These are phyloP conservation scores for Agapornis roseicollis DNA, from an alignment of 2,113 vertebrate genomes.

Conservation along the genomic window DNA sequence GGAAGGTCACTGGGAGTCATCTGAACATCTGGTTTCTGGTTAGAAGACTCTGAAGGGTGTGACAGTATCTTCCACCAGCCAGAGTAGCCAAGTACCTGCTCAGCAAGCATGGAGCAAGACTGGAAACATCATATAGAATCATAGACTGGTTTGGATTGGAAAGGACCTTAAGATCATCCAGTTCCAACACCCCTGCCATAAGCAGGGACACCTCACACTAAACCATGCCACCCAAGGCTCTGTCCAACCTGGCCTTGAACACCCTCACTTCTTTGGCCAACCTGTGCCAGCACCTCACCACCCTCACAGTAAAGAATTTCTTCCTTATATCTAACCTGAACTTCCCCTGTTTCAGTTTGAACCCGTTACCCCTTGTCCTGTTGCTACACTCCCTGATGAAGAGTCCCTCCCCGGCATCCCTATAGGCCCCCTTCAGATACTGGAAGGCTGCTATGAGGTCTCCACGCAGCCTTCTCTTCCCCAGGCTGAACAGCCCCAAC, in stretches of 20 bases:
- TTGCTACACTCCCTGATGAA: background rate
- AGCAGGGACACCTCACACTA: background rate
- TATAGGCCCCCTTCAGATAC: background rate
- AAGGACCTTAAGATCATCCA: background rate
- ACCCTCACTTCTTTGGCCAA: background rate
- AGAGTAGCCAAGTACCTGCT: background rate
- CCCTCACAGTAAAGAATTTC: background rate
- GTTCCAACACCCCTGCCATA: background rate
- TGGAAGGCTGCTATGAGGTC: background rate
- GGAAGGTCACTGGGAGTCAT: background rate
- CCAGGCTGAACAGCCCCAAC: background rate
- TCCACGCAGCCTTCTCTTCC: background rate
- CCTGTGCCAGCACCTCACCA: background rate
- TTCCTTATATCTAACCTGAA: background rate
- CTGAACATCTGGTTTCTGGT: background rate
- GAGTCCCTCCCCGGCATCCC: background rate
- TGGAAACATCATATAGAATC: background rate
- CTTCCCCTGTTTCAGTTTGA: background rate
- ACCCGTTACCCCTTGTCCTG: background rate
- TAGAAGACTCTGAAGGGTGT: background rate
- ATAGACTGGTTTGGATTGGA: background rate
- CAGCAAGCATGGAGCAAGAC: background rate
- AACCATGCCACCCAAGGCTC: background rate
- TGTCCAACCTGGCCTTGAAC: background rate
- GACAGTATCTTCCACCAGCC: background rate